Conservation (phyloP, 2,797 vertebrate genomes). For the Parotocinclus haroldoi region DNA sequence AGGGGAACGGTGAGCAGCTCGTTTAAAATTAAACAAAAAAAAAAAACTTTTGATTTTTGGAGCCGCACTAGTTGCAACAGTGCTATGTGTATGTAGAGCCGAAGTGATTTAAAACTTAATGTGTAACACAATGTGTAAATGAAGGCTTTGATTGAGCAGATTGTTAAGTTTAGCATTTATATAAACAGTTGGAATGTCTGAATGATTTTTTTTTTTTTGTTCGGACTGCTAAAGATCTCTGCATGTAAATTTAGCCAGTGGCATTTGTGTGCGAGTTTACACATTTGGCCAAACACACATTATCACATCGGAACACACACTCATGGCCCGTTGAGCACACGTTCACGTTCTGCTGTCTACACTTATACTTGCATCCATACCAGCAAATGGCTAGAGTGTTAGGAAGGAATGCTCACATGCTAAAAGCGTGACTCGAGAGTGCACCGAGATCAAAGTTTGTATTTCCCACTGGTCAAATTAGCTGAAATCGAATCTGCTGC, state of each 20-base stretch:
- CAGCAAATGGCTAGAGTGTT: constrained; percentile 21
- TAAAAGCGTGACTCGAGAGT: constrained; percentile 36
- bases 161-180: too few relatives aligned
- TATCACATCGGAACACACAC: constrained; percentile 30
- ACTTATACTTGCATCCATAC: constrained; percentile 21
- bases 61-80: too few relatives aligned
- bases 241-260: too few relatives aligned
- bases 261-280: not conserved
- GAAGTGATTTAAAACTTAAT: too few relatives aligned
- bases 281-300: constrained; percentile 5
- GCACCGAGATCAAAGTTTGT: constrained; percentile 34
- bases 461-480: constrained; percentile 18
- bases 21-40: too few relatives aligned
- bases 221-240: too few relatives aligned
- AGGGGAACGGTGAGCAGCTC: constrained; percentile 85
- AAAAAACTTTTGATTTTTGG: too few relatives aligned
- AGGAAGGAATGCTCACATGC: constrained; percentile 44
- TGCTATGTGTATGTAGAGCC: too few relatives aligned
- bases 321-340: constrained; percentile 6
- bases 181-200: too few relatives aligned
- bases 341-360: constrained; percentile 10
- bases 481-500: constrained; percentile 25
- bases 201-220: too few relatives aligned
- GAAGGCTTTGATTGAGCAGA: too few relatives aligned
- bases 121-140: too few relatives aligned